Conservation (phyloP, 1,140 invertebrate species). For the Maconellicoccus hirsutus region DNA sequence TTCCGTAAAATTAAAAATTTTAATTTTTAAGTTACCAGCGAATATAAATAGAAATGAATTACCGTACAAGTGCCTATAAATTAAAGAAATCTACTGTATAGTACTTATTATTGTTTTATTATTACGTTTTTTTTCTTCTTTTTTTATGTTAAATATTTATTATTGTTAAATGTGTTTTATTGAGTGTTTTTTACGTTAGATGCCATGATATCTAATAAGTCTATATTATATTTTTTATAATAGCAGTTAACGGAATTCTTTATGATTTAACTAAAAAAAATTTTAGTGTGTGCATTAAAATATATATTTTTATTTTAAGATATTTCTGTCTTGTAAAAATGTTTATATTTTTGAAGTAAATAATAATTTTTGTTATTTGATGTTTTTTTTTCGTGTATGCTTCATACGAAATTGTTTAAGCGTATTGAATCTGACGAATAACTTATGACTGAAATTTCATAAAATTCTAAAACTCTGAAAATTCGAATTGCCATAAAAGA, state of each 20-base stretch:
- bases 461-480: too few relatives aligned
- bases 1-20: background rate
- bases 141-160: background rate
- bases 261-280: background rate
- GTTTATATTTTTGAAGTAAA: constrained; percentile 15
- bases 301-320: background rate
- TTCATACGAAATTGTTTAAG: too few relatives aligned
- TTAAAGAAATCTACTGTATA: background rate
- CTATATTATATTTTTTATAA: background rate
- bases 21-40: background rate
- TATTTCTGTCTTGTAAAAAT: background rate
- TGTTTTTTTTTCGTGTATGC: background rate
- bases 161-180: constrained; percentile 12
- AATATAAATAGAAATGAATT: background rate
- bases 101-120: too few relatives aligned
- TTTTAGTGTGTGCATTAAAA: background rate
- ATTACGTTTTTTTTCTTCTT: background rate
- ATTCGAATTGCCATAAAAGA: too few relatives aligned
- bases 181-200: constrained; percentile 4
- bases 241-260: background rate
- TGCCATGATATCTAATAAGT: background rate
- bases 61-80: constrained; percentile 12
- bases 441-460: too few relatives aligned
- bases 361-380: background rate
- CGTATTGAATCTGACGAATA: too few relatives aligned